Percentiles rank a stretch among this genome's conserved stretches.
phyloP scores from a whole-genome alignment of 2,888 invertebrate species.

The Scaptomyza caliginosa region DNA sequence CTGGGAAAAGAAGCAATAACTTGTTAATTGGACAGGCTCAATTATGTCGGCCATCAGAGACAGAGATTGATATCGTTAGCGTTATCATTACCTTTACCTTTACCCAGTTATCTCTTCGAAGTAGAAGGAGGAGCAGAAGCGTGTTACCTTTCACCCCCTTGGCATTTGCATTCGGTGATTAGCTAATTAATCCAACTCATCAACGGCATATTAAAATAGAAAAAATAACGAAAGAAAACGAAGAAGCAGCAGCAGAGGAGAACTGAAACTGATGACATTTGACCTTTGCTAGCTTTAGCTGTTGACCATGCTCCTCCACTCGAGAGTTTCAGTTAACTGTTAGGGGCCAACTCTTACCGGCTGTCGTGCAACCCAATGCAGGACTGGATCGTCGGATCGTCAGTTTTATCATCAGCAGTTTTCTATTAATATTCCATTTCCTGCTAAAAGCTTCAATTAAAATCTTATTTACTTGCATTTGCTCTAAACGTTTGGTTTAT shows the following conservation, averaged over 20 bases:
- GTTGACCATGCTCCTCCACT: background rate
- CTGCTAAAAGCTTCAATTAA: conserved; percentile 74
- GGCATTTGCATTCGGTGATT: conserved; percentile 13
- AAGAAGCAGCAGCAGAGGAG: conserved; percentile 4
- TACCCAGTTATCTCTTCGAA: conserved; percentile 11
- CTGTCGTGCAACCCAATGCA: background rate
- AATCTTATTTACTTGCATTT: conserved; percentile 64
- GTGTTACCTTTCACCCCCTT: background rate
- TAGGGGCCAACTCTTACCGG: background rate
- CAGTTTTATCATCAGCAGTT: conserved; percentile 23
- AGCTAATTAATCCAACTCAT: conserved; percentile 45
- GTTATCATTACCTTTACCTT: background rate
- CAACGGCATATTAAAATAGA: conserved; percentile 22
- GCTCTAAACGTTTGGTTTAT: conserved; percentile 15
- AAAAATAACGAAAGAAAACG: background rate
- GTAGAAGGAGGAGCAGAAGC: background rate
- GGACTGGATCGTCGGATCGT: conserved; percentile 15
- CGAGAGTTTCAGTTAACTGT: conserved; percentile 11
- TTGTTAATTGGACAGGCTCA: conserved; percentile 49
- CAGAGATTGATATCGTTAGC: conserved; percentile 17
- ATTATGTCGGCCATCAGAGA: conserved; percentile 41
- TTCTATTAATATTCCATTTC: conserved; percentile 73
- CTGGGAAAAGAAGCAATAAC: conserved; percentile 8
- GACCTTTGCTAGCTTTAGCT: conserved; percentile 18
- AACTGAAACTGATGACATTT: conserved; percentile 21